Evolutionary conservation across 1,140 invertebrate species (phyloP).

Genomic region (Laodelphax striatellus): DNA sequence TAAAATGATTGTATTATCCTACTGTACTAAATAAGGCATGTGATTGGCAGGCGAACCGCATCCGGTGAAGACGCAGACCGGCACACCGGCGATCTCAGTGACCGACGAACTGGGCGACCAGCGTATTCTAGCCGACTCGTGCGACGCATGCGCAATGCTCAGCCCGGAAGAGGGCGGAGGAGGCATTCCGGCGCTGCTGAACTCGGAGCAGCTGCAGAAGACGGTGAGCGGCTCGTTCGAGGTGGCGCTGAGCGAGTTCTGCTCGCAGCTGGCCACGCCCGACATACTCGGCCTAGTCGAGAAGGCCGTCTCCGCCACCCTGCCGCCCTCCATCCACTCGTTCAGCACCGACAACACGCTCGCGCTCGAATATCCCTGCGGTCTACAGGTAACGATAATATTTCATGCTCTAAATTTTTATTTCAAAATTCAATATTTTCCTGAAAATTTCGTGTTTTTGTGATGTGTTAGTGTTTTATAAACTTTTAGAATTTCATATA

Average conservation of each 20-base stretch:
- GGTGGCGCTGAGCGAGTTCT: slow-evolving; percentile 64
- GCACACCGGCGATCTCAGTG: slow-evolving; percentile 17
- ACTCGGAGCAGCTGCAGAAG: slow-evolving; percentile 10
- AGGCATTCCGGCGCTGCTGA: no score
- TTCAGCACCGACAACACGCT: slow-evolving; percentile 23
- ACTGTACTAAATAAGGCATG: no score
- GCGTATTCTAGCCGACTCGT: not conserved
- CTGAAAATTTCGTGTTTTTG: no score
- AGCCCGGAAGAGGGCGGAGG: no score
- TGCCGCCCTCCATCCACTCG: slow-evolving; percentile 49
- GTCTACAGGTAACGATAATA: slow-evolving; percentile 16
- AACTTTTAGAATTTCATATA: no score
- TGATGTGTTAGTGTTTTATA: no score
- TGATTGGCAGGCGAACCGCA: not conserved
- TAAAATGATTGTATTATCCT: no score
- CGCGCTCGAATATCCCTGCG: slow-evolving; percentile 21
- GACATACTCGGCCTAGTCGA: slow-evolving; percentile 74
- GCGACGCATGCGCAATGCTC: not conserved
- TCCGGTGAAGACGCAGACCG: not conserved
- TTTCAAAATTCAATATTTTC: no score
- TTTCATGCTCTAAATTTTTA: no score
- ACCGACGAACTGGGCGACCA: slow-evolving; percentile 14
- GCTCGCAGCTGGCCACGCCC: slow-evolving; percentile 49
- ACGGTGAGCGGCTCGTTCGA: slow-evolving; percentile 37
- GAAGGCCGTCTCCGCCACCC: slow-evolving; percentile 63